Evolutionary conservation across 2,888 invertebrate species (phyloP), one percentile per base, ranked within the genome.

Genomic region (Chirona hameri): DNA sequence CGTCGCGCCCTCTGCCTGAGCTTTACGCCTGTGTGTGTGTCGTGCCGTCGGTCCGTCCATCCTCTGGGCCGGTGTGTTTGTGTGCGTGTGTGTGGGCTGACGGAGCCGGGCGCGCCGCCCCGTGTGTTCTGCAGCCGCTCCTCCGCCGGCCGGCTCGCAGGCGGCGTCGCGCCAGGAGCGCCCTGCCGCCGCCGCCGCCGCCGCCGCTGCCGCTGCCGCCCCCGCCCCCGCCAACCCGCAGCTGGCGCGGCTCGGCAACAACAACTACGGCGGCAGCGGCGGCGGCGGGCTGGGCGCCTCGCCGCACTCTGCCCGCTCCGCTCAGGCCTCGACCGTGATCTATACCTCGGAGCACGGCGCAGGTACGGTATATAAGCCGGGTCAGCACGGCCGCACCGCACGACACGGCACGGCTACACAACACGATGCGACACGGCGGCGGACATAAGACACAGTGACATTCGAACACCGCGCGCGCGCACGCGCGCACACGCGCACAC

Each of bases 291-390:
- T 69, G 12, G 65, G 93, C 84, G 90, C 90, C 81, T 90, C 91
- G 84, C 93, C 93, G 0, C 93, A 93, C 87, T 93, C 94, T 9
- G 92, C 93, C 84, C 90, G 94, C 86, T 2, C 31, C 1, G 12
- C 24, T 15, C 93, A 93, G 86, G 93, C 93, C 7, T 93, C 39
- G 4, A 39, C 39, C 39, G 39, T 39, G 39, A 39, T 39, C 39
- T 18, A 55, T 18, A n/a, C 60, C 21, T 4, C 60, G 4, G 24
- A 60, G 60, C 60, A 55, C 60, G 60, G 60, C 60, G 60, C 60
- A n/a, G 60, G 60, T 60, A 60, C 24, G 18, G 55, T 55, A 14
- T 18, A 12, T n/a, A n/a, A n/a, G n/a, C n/a, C 15, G 55, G 55
- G 15, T 18, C 55, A 18, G 55, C 55, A 2, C 55, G 55, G 55